Percentiles rank a stretch among this genome's conserved stretches.
Conservation (phyloP, 2,797 vertebrate genomes). For the Phyllotis vaccarum region DNA sequence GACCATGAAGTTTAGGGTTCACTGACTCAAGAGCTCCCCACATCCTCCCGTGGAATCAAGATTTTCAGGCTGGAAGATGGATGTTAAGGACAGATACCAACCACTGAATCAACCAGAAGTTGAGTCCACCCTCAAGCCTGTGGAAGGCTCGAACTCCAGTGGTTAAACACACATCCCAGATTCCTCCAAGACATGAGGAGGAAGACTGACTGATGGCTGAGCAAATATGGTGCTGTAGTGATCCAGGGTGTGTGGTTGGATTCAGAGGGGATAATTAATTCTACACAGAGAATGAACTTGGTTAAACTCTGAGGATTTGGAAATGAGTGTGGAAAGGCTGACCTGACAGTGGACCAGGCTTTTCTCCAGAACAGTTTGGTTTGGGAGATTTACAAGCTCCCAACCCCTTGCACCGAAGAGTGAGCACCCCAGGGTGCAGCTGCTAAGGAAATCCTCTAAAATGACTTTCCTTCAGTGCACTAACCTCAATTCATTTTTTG, state of each 20-base stretch:
- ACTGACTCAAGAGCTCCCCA: background rate
- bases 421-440: background rate
- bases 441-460: background rate
- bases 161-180: conserved; percentile 51
- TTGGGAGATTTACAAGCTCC: conserved; percentile 31
- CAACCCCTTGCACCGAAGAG: background rate
- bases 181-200: conserved; percentile 46
- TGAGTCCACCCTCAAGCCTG: background rate
- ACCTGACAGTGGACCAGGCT: conserved; percentile 4
- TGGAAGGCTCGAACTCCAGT: conserved; percentile 12
- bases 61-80: background rate
- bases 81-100: background rate
- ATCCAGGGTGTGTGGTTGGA: conserved; percentile 60
- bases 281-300: conserved; percentile 59
- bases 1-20: background rate
- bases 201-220: conserved; percentile 42
- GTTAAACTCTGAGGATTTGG: conserved; percentile 73
- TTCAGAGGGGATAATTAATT: conserved; percentile 26
- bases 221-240: conserved; percentile 29
- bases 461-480: conserved; percentile 20
- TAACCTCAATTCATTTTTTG: background rate
- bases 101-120: conserved; percentile 24
- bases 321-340: conserved; percentile 67
- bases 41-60: background rate
- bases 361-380: conserved; percentile 36